phyloP scores from a whole-genome alignment of 2,888 invertebrate species.

The Cynaeus angustus region DNA sequence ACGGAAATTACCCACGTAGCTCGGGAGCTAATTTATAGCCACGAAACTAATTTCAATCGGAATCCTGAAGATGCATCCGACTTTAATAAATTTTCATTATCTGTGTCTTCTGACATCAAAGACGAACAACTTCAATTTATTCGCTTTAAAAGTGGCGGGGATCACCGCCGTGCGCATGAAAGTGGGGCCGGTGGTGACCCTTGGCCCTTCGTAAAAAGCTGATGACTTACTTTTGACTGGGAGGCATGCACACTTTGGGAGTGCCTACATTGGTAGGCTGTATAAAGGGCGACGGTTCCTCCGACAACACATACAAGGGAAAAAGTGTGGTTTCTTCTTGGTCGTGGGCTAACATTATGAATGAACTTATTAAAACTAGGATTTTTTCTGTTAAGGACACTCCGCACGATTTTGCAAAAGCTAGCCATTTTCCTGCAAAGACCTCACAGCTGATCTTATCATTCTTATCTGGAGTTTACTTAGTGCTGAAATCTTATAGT shows the following conservation, averaged over 20 bases:
- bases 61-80: slow-evolving; percentile 2
- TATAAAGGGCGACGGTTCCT: slow-evolving; percentile 71
- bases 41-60: slow-evolving; percentile 42
- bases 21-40: slow-evolving; percentile 37
- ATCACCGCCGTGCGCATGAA: too few relatives aligned
- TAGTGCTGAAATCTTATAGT: slow-evolving; percentile 11
- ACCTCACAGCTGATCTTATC: slow-evolving; percentile 3
- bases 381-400: slow-evolving; percentile 29
- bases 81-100: background rate
- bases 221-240: slow-evolving; percentile 71
- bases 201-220: background rate
- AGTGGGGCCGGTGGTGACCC: too few relatives aligned
- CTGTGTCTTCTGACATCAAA: background rate
- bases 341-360: slow-evolving; percentile 28
- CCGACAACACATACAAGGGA: slow-evolving; percentile 64
- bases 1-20: slow-evolving; percentile 45
- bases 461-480: slow-evolving; percentile 18
- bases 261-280: slow-evolving; percentile 70
- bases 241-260: slow-evolving; percentile 72
- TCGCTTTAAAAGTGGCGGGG: slow-evolving; percentile 6
- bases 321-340: slow-evolving; percentile 41
- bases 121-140: background rate
- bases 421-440: slow-evolving; percentile 45
- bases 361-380: slow-evolving; percentile 37
- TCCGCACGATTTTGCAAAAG: slow-evolving; percentile 43